Evolutionary conservation across 53 echinoderm and acorn worm genomes (phyloP), one percentile per base, ranked within the genome.

Genomic region (Stichopus horrens): DNA sequence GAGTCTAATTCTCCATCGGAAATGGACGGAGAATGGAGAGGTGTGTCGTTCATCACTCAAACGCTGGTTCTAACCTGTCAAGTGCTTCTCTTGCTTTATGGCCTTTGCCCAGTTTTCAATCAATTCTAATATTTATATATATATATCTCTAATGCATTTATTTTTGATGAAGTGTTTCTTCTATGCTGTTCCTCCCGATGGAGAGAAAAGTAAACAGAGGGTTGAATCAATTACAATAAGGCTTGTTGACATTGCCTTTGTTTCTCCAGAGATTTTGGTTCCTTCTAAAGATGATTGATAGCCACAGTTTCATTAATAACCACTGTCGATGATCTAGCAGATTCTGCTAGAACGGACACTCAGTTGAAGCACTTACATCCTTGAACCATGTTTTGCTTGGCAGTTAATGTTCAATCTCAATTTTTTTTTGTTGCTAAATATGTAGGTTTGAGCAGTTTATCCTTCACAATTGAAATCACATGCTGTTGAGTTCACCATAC

Each of bases 31-130:
- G 55, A 18, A 79, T 79, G 51, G 5, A 16, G 54, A 53, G 55
- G 79, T 79, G 79, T 79, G 52, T 79, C 8, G 13, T 51, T 52
- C 79, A 79, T 79, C 79, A 79, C 53, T 79, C 79, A 79, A 20
- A 11, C 10, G 0, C 37, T 37, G 37, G 37, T 37, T 37, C 37
- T 37, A 37, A 16, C 63, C 63, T 63, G 63, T 63, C 63, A 63
- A 13, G 37, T 37, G 37, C 37, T 37, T 1, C 37, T 13, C 63
- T 63, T 0, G 7, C 7, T 63, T 63, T 63, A 63, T 63, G 10
- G 63, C 16, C 63, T 6, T 63, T 63, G 10, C 16, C 3, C 63
- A 63, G 4, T 6, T 63, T 63, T 60, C 16, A 37, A 37, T 37
- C 37, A 37, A 37, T 37, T 37, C 37, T 37, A 37, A 37, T 37